Evolutionary conservation across 2,113 vertebrate species (phyloP).

Genomic region (Hemibagrus wyckioides): DNA sequence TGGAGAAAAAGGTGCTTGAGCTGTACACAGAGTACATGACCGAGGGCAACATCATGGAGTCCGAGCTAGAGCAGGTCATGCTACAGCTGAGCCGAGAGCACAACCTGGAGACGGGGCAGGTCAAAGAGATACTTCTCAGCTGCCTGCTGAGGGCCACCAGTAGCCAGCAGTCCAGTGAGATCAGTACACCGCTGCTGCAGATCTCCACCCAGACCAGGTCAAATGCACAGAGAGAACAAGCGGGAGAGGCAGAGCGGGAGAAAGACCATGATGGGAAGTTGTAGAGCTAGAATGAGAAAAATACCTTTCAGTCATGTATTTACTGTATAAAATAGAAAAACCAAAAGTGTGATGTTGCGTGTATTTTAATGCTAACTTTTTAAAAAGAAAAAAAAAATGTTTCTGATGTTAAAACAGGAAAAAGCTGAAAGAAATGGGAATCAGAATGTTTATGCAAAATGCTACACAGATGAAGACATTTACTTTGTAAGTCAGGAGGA

Average conservation of each 20-base stretch:
- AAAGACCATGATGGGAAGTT: constrained; percentile 17
- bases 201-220: constrained; percentile 77
- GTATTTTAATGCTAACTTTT: background rate
- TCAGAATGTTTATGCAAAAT: background rate
- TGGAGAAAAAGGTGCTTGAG: constrained; percentile 91
- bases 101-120: constrained; percentile 85
- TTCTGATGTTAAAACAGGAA: background rate
- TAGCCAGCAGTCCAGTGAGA: constrained; percentile 83
- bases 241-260: constrained; percentile 60
- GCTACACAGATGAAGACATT: background rate
- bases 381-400: background rate
- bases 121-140: constrained; percentile 92
- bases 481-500: background rate
- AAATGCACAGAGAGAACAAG: constrained; percentile 50
- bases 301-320: background rate
- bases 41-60: constrained; percentile 83
- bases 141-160: constrained; percentile 84
- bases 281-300: background rate
- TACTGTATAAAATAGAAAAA: background rate
- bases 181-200: constrained; percentile 91
- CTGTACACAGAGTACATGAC: constrained; percentile 92
- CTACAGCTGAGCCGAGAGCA: constrained; percentile 86
- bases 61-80: constrained; percentile 93
- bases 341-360: background rate
- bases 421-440: background rate